Evolutionary conservation across 1,140 invertebrate species (phyloP).

Genomic region (Trinorchestia longiramus): DNA sequence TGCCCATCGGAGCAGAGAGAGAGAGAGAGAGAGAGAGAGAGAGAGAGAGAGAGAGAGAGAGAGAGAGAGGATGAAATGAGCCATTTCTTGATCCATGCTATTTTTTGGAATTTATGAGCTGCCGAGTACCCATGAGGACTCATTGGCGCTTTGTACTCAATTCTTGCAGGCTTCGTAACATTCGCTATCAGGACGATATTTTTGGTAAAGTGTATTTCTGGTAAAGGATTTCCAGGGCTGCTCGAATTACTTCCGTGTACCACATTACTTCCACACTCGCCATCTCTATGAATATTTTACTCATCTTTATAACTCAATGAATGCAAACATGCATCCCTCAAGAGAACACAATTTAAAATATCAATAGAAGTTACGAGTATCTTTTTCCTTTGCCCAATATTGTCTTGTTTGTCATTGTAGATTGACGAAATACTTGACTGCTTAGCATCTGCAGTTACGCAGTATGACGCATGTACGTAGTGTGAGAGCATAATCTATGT

Average conservation of each 20-base stretch:
- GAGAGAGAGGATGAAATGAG: slow-evolving; percentile 37
- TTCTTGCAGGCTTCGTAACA: too few species aligned
- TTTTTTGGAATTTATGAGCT: too few species aligned
- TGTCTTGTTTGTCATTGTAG: not conserved
- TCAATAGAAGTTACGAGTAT: not conserved
- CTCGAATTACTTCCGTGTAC: too few species aligned
- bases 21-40: slow-evolving; percentile 53
- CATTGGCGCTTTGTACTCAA: too few species aligned
- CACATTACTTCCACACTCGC: too few species aligned
- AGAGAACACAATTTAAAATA: not conserved
- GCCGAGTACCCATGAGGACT: too few species aligned
- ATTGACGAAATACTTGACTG: not conserved
- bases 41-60: slow-evolving; percentile 56
- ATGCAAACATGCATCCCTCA: not conserved
- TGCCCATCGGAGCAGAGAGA: slow-evolving; percentile 55
- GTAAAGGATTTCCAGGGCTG: too few species aligned
- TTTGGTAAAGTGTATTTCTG: too few species aligned
- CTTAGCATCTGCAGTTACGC: not conserved
- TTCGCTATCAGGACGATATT: too few species aligned
- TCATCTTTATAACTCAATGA: not conserved
- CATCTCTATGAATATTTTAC: not conserved
- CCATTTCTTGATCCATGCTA: too few species aligned
- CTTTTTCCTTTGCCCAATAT: not conserved
- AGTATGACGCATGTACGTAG: not conserved
- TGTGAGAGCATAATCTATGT: too few species aligned